Conservation (phyloP, 2,113 vertebrate genomes). For the Mirza zaza region DNA sequence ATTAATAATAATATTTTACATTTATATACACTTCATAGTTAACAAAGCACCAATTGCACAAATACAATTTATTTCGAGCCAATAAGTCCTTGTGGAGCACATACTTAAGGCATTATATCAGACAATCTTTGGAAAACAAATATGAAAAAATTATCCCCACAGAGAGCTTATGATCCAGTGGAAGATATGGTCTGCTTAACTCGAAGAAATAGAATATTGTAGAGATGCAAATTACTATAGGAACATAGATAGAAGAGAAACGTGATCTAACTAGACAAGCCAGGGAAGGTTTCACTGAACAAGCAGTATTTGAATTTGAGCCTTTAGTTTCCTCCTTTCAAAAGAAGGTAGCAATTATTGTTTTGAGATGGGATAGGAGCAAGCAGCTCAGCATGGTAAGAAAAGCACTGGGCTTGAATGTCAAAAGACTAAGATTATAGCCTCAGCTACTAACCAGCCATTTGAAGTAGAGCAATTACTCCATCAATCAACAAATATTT, state of each 20-base stretch:
- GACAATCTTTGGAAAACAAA: background rate
- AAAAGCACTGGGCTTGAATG: constrained; percentile 22
- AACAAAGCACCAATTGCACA: background rate
- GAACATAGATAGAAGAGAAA: background rate
- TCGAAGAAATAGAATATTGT: background rate
- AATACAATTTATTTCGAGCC: background rate
- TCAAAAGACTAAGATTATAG: background rate
- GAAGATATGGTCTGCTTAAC: background rate
- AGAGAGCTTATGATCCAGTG: background rate
- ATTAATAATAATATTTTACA: background rate
- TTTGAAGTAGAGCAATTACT: background rate
- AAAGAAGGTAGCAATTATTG: constrained; percentile 13
- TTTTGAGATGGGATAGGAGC: background rate
- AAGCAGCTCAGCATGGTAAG: background rate
- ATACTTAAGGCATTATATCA: background rate
- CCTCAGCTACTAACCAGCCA: background rate
- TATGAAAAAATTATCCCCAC: background rate
- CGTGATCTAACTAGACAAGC: background rate
- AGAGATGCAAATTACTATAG: background rate
- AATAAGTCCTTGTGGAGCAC: background rate
- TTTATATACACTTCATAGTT: background rate
- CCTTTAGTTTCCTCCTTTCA: constrained; percentile 3
- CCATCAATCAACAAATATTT: constrained; percentile 1
- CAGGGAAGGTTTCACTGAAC: background rate
- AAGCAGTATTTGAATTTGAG: background rate